Base-by-base conservation (phyloP, 2,888 invertebrate species). In the Hydroisotoma schaefferi region DNA sequence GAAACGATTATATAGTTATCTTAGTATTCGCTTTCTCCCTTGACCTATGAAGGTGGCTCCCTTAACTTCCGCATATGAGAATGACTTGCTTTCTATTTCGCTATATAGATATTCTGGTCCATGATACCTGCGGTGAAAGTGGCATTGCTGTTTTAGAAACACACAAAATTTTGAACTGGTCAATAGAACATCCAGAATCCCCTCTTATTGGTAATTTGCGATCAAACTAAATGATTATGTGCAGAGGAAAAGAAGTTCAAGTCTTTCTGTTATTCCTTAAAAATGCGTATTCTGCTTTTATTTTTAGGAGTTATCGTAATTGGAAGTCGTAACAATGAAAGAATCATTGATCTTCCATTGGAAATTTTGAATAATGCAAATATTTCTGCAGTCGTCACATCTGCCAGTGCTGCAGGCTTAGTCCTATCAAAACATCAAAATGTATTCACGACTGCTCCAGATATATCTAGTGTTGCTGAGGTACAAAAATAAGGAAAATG, bases 391-490 rank as follows among this genome's bases (percentile, higher is more conserved):
- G 61, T 71, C 43, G 70, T 71, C 33, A 73, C 71, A 10, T 71
- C 71, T 26, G 59, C 69, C 1, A 55, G 69, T 52, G 72, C 72
- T 10, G 70, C 72, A 3, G 70, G 69, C 51, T 29, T 72, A 29
- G 56, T 70, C 8, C 53, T 72, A n/a, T 57, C 68, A 29, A 72
- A 66, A 44, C 72, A 72, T 62, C 66, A 65, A 25, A 74, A 73
- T 56, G 73, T 74, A 22, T 71, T 74, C 40, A 73, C 74, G 1
- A 74, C 74, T 12, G 73, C 73, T 2, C 74, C 74, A 6, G 74
- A 73, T 40, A 70, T 74, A 53, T 70, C 70, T 58, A 72, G 73
- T 48, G 72, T 73, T 1, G 69, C 72, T 38, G 72, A 72, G 67
- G 74, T 74, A 68, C 26, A 22, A 3, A 6, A 43, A 10, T 15